Evolutionary conservation across 2,888 invertebrate genomes (phyloP).

Genomic region (Boloria selene): DNA sequence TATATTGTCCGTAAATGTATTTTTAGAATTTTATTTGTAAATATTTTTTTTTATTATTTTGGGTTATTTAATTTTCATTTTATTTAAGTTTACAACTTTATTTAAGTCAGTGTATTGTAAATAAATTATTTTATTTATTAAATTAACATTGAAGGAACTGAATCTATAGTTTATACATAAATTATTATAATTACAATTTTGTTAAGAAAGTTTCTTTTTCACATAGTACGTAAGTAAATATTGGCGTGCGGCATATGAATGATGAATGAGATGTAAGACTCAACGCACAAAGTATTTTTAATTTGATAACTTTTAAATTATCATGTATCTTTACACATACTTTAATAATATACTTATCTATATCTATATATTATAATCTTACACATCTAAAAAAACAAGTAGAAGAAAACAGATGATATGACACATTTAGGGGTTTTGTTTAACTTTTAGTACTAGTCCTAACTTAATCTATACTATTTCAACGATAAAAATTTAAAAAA

Average conservation of each 20-base stretch:
- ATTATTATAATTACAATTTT: constrained; percentile 45
- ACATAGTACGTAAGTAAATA: constrained; percentile 6
- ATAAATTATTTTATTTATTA: constrained; percentile 45
- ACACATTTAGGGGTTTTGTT: not conserved
- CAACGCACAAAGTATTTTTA: constrained; percentile 45
- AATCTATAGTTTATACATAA: constrained; percentile 57
- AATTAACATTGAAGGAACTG: constrained; percentile 59
- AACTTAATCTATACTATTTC: not conserved
- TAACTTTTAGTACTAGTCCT: not conserved
- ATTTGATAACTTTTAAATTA: constrained; percentile 2
- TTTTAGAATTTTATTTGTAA: constrained; percentile 40
- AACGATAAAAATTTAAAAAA: not conserved
- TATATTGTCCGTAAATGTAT: constrained; percentile 16
- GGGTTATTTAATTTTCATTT: constrained; percentile 38
- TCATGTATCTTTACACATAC: not conserved
- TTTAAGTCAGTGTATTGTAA: constrained; percentile 34
- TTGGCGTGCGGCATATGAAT: not conserved
- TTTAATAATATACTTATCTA: not conserved
- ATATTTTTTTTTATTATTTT: constrained; percentile 33
- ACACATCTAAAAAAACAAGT: too few relatives aligned
- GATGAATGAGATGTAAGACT: constrained; percentile 21
- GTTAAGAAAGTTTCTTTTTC: constrained; percentile 13
- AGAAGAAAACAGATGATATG: constrained; percentile 2
- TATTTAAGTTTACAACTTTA: constrained; percentile 30
- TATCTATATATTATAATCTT: too few relatives aligned